Conservation (phyloP, 2,888 invertebrate species). For the Acanthococcus lagerstroemiae region DNA sequence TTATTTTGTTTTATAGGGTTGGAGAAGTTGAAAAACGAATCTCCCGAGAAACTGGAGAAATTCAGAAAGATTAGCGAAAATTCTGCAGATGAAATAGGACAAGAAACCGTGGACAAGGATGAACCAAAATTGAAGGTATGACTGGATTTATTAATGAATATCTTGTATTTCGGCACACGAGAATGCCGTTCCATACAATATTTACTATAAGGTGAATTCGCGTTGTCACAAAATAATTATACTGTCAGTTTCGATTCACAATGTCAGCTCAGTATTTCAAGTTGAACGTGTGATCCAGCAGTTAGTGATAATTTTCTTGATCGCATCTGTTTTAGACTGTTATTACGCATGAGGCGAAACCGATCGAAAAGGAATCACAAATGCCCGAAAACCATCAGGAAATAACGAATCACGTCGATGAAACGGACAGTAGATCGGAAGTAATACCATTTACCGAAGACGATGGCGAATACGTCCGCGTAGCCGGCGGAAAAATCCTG, state of each 20-base stretch:
- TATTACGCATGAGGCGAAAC: too few species aligned
- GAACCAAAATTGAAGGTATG: neutral
- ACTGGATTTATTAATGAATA: neutral
- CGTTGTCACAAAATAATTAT: too few species aligned
- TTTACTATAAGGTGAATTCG: too few species aligned
- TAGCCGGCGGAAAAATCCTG: constrained; percentile 22
- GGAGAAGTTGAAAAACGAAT: constrained; percentile 15
- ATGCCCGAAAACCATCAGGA: too few species aligned
- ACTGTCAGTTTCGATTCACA: too few species aligned
- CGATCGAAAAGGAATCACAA: too few species aligned
- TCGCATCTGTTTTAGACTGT: too few species aligned
- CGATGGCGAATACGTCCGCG: constrained; percentile 13
- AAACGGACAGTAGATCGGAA: neutral
- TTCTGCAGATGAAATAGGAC: neutral
- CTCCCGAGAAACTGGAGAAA: constrained; percentile 23
- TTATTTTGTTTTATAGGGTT: neutral
- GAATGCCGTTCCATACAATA: neutral
- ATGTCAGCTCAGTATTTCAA: too few species aligned
- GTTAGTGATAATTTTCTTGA: too few species aligned
- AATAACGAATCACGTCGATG: too few species aligned
- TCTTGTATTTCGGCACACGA: neutral
- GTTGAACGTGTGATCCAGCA: too few species aligned
- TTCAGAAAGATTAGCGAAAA: constrained; percentile 14
- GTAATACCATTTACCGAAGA: neutral
- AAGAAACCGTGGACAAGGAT: neutral